Conservation (phyloP, 2,888 invertebrate species). For the Tenthredo notha region DNA sequence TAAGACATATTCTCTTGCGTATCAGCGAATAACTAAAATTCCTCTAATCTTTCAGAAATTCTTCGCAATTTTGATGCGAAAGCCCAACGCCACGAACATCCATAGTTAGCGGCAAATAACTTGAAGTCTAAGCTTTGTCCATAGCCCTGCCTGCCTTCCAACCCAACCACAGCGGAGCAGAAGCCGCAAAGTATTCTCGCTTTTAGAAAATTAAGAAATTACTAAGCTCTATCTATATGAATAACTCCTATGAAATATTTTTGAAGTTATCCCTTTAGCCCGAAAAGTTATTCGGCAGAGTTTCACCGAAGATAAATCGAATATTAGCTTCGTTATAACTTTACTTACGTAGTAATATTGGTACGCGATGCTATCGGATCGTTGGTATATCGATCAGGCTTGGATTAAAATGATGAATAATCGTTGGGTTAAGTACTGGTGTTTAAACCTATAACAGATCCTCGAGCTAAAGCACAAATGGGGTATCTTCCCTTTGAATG, state of each 20-base stretch:
- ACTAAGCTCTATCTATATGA: slow-evolving; percentile 13
- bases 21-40: slow-evolving; percentile 33
- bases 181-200: slow-evolving; percentile 44
- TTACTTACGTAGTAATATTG: slow-evolving; percentile 20
- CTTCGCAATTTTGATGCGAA: slow-evolving; percentile 40
- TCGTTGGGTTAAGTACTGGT: slow-evolving; percentile 7
- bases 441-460: slow-evolving; percentile 10
- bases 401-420: background rate
- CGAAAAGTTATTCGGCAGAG: background rate
- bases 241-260: slow-evolving; percentile 27
- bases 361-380: slow-evolving; percentile 2
- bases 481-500: slow-evolving; percentile 6
- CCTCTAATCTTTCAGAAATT: slow-evolving; percentile 43
- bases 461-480: slow-evolving; percentile 11
- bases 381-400: background rate
- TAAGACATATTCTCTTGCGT: background rate
- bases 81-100: slow-evolving; percentile 21
- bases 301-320: background rate
- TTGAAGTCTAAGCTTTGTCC: slow-evolving; percentile 47
- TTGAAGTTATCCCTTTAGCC: slow-evolving; percentile 27
- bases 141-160: slow-evolving; percentile 24
- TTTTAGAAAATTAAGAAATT: slow-evolving; percentile 49
- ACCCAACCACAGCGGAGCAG: slow-evolving; percentile 34
- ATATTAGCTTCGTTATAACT: slow-evolving; percentile 5
- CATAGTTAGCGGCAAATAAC: slow-evolving; percentile 43